Base-by-base conservation (phyloP, 1,140 invertebrate genomes). In the Leptinotarsa texana region DNA sequence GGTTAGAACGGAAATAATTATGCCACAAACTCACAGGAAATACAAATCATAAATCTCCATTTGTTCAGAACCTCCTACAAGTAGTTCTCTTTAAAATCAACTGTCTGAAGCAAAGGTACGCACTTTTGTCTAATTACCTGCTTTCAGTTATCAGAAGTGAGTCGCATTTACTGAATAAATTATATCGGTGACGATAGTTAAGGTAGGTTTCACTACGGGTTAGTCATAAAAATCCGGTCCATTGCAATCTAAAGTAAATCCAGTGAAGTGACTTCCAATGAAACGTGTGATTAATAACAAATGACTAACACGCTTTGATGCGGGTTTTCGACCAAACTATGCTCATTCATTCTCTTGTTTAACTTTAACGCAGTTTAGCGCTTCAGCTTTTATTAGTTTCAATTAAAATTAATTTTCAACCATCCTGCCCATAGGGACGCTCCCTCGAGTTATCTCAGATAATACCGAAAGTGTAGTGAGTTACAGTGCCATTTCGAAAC, bases 351-450 rank as follows among this genome's bases (percentile, higher is more conserved):
- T 73, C 70, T 42, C 49, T 73, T 73, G 75, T 76, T 76, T 70
- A 61, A 74, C 63, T 74, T 74, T 42, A n/a, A 73, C 71, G 47
- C 71, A 73, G 22, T 65, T 65, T 62, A 63, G 62, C 69, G 65
- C 73, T 61, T 69, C 33, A 27, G 27, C 71, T 72, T 79, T 79
- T 76, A 79, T 77, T 82, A 77, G 71, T 73, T 74, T 77, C 78
- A 83, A 83, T 83, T 83, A 80, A 79, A 79, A 78, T 80, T 82
- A 83, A 83, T 83, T 83, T 83, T 82, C 80, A 82, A 82, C 82
- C 80, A 83, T 83, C 82, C 82, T 81, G 82, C 57, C 67, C 68
- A 72, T 69, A 75, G 77, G 80, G 79, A 78, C 72, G 73, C 73
- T 77, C 76, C 78, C 80, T 75, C 47, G 66, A 67, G 57, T 74